phyloP scores from a whole-genome alignment of 2,888 invertebrate genomes.

The Diadegma fenestrale region DNA sequence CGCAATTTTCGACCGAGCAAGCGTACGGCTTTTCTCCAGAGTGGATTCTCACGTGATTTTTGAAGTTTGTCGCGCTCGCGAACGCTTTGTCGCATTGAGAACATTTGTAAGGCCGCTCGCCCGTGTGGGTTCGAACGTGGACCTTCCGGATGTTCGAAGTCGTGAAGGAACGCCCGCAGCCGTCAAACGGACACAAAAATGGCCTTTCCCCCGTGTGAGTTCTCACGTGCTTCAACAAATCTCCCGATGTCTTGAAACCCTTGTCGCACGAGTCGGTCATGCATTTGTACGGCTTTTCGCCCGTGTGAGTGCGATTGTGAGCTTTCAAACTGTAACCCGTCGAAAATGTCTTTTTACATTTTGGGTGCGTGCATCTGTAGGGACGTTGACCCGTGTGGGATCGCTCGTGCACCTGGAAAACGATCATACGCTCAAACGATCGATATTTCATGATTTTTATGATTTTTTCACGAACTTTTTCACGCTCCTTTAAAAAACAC shows the following conservation, averaged over 20 bases:
- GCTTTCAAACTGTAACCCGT: conserved; percentile 87
- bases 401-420: conserved; percentile 85
- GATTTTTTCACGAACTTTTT: too few species aligned
- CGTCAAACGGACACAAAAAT: conserved; percentile 84
- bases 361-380: conserved; percentile 85
- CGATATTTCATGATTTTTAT: neutral
- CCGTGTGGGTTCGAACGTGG: conserved; percentile 89
- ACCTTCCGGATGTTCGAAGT: conserved; percentile 90
- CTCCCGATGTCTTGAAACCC: conserved; percentile 88
- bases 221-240: conserved; percentile 87
- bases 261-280: conserved; percentile 86
- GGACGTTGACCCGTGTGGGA: conserved; percentile 86
- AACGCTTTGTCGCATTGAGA: conserved; percentile 88
- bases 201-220: conserved; percentile 87
- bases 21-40: conserved; percentile 90
- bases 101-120: conserved; percentile 89
- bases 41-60: conserved; percentile 89
- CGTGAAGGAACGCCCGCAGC: conserved; percentile 89
- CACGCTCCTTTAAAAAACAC: neutral
- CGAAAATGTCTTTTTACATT: conserved; percentile 86
- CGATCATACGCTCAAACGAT: neutral
- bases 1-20: conserved; percentile 87
- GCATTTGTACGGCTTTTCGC: conserved; percentile 87
- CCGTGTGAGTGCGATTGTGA: conserved; percentile 87
- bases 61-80: conserved; percentile 89